A percentile compares a stretch with the other conserved stretches of the same genome.
These are phyloP conservation scores for Polyommatus icarus DNA, from an alignment of 2,888 invertebrate genomes.

Conservation along the genomic window DNA sequence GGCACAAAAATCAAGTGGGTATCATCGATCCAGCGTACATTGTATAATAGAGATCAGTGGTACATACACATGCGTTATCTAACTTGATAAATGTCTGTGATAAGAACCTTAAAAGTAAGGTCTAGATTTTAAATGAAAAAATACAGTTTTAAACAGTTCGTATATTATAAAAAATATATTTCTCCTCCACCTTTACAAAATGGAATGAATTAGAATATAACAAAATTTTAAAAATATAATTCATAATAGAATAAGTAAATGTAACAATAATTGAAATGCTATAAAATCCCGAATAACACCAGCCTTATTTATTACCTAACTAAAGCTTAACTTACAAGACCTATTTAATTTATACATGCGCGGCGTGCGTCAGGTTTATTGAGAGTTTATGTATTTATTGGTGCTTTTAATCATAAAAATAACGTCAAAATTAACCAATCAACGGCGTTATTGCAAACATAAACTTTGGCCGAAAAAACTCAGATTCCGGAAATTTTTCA, in stretches of 20 bases:
- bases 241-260: not conserved
- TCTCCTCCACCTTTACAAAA: slow-evolving; percentile 36
- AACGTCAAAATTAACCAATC: not conserved
- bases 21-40: too few relatives aligned
- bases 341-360: not conserved
- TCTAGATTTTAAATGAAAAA: not conserved
- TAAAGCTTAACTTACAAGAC: not conserved
- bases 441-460: not conserved
- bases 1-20: too few relatives aligned
- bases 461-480: not conserved
- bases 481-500: too few relatives aligned
- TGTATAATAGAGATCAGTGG: too few relatives aligned
- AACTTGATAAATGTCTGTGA: too few relatives aligned
- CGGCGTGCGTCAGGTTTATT: too few relatives aligned
- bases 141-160: slow-evolving; percentile 41
- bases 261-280: slow-evolving; percentile 35
- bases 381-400: too few relatives aligned
- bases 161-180: slow-evolving; percentile 34
- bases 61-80: too few relatives aligned
- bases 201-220: slow-evolving; percentile 35
- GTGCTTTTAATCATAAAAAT: not conserved
- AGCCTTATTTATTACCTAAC: not conserved
- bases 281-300: slow-evolving; percentile 35
- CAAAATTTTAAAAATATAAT: slow-evolving; percentile 32
- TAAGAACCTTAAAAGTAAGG: not conserved